These are phyloP conservation scores for Portevinia maculata DNA, from an alignment of 2,888 invertebrate genomes.

Conservation along the genomic window DNA sequence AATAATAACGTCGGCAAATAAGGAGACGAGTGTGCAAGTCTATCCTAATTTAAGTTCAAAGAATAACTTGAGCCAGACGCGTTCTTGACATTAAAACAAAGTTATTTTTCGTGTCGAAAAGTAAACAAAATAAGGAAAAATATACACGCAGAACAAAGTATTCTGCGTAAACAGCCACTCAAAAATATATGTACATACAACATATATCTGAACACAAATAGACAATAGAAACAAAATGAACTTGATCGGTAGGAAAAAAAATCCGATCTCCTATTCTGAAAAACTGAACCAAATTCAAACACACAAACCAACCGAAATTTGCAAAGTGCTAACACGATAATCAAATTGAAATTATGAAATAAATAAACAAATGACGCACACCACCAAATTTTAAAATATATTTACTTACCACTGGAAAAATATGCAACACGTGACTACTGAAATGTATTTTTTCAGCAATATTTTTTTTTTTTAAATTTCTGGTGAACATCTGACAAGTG, in stretches of 20 bases:
- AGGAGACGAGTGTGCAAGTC: too few relatives aligned
- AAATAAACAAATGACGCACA: conserved; percentile 59
- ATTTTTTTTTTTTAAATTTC: conserved; percentile 4
- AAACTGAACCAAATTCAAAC: not conserved
- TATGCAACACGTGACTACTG: conserved; percentile 36
- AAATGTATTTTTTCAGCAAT: conserved; percentile 52
- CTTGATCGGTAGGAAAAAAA: not conserved
- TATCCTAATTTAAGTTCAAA: too few relatives aligned
- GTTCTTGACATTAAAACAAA: too few relatives aligned
- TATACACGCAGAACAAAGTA: too few relatives aligned
- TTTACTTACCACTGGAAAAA: not conserved
- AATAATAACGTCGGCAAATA: too few relatives aligned
- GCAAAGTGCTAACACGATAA: conserved; percentile 21
- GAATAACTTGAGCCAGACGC: too few relatives aligned
- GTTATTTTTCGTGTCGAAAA: too few relatives aligned
- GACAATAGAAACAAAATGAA: too few relatives aligned
- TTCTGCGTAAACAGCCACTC: too few relatives aligned
- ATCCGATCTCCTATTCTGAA: not conserved
- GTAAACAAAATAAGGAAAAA: too few relatives aligned
- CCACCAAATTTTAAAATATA: not conserved
- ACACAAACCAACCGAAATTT: not conserved
- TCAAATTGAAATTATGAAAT: conserved; percentile 22
- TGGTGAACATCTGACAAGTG: conserved; percentile 40
- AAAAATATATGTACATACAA: too few relatives aligned
- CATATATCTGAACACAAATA: too few relatives aligned